Evolutionary conservation across 2,797 vertebrate genomes (phyloP), one percentile per base, ranked within the genome.

Genomic region (Thaleichthys pacificus): DNA sequence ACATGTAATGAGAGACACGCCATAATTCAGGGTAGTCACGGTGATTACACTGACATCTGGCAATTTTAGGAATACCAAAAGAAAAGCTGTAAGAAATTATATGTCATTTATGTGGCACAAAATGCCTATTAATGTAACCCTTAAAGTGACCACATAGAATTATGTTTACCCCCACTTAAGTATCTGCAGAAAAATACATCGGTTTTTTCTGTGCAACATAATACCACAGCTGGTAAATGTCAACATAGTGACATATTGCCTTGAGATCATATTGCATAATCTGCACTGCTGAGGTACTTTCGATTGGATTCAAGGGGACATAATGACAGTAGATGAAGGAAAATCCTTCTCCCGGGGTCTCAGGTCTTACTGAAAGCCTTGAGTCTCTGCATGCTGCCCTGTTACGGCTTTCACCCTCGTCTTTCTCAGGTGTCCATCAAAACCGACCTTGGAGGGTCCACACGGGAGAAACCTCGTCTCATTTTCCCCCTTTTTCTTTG

Each of bases 41-140:
- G 42, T 47, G 42, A 47, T 47, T 47, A 47, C 42, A 12, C 42
- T 47, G 42, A 47, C 42, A 47, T 47, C 42, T 47, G 42, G 42
- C 42, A 14, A 47, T 47, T 47, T 8, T 14, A 47, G 11, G 42
- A 47, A 47, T 12, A 47, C 42, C 42, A 47, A 47, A 47, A 47
- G 42, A 47, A 47, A 47, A 47, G 42, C 42, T 47, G 42, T 47
- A 47, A 47, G 42, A 47, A 47, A 47, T 47, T 47, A 47, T 56
- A 68, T 68, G 51, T 68, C 49, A 24, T 68, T 47, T 56, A 54
- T 30, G 66, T 51, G 26, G 42, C 42, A 47, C 42, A 47, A 47
- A 47, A 47, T 47, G 9, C 42, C 42, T 47, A 47, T 47, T 47
- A 47, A 47, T 47, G 42, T 47, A 47, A 47, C 42, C 42, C 42